phyloP scores from a whole-genome alignment of 2,113 vertebrate genomes.

The Geothlypis trichas region DNA sequence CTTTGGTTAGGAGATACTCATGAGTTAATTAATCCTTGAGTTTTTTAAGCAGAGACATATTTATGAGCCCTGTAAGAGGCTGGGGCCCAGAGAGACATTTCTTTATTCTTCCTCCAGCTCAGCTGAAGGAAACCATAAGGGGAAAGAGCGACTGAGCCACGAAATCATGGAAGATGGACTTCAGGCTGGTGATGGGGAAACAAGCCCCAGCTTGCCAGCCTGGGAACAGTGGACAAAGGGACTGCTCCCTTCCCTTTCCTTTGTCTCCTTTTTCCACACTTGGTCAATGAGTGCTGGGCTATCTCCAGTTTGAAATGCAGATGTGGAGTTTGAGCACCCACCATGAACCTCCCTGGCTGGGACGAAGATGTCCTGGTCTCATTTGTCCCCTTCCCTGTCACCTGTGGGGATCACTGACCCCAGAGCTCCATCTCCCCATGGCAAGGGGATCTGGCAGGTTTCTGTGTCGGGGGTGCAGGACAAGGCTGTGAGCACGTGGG shows the following conservation, averaged over 20 bases:
- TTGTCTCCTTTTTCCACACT: slow-evolving; percentile 7
- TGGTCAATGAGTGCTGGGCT: background rate
- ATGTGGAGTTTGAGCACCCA: background rate
- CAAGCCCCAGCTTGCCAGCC: slow-evolving; percentile 1
- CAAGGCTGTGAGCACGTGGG: background rate
- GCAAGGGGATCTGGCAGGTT: background rate
- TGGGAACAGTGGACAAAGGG: background rate
- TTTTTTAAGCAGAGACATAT: slow-evolving; percentile 70
- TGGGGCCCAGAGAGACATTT: slow-evolving; percentile 61
- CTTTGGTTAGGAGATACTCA: slow-evolving; percentile 51
- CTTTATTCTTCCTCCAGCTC: slow-evolving; percentile 72
- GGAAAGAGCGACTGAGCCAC: slow-evolving; percentile 46
- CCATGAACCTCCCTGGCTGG: background rate
- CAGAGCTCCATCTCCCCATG: background rate
- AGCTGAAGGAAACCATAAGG: slow-evolving; percentile 74
- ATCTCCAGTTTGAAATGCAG: background rate
- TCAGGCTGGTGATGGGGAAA: slow-evolving; percentile 45
- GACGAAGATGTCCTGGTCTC: background rate
- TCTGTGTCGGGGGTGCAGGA: background rate
- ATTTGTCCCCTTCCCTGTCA: background rate
- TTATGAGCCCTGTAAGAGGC: slow-evolving; percentile 70
- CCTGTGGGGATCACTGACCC: background rate
- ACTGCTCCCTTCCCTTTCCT: slow-evolving; percentile 8
- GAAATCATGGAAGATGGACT: slow-evolving; percentile 58
- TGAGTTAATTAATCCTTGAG: slow-evolving; percentile 66